Evolutionary conservation across 2,888 invertebrate species (phyloP), one percentile per base, ranked within the genome.

Genomic region (Epinotia nisella): DNA sequence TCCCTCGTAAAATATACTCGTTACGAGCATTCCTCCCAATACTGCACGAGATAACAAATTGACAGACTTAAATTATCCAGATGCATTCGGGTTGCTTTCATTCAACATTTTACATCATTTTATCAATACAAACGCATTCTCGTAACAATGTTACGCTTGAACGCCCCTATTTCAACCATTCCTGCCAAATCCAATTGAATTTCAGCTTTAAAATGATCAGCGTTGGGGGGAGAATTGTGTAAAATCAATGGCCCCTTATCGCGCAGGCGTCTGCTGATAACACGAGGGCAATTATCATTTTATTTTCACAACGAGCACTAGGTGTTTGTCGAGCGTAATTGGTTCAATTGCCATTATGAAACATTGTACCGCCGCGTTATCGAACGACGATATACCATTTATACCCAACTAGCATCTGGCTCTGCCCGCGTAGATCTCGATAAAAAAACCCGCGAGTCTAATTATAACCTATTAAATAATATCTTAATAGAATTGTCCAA

Each of bases 211-310:
- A 41, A 69, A 7, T 58, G 1, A 58, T 29, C 56, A 24, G 59
- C 59, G 41, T 68, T 69, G 69, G 62, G 69, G 69, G 35, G 58
- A 72, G 60, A 58, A 49, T 73, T 53, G 55, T 70, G 58, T n/a
- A 64, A 69, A 69, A 69, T 64, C 68, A 69, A 73, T 73, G 73
- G 11, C n/a, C 55, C 64, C 68, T 73, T 73, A 73, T 73, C 73
- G 67, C 68, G 68, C 62, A 69, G 68, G 69, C 64, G 62, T 49
- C 55, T 58, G 64, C 17, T 67, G 73, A 73, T 68, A 73, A 21
- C 67, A 56, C 58, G 62, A 41, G 45, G 64, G 7, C 69, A 73
- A 73, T 73, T 73, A 73, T 73, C 64, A 53, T 73, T 73, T 59
- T 64, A 73, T 73, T 73, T 69, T 39, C 51, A 72, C 53, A 64